phyloP scores from a whole-genome alignment of 2,797 vertebrate genomes.

The Pseudochaenichthys georgianus region DNA sequence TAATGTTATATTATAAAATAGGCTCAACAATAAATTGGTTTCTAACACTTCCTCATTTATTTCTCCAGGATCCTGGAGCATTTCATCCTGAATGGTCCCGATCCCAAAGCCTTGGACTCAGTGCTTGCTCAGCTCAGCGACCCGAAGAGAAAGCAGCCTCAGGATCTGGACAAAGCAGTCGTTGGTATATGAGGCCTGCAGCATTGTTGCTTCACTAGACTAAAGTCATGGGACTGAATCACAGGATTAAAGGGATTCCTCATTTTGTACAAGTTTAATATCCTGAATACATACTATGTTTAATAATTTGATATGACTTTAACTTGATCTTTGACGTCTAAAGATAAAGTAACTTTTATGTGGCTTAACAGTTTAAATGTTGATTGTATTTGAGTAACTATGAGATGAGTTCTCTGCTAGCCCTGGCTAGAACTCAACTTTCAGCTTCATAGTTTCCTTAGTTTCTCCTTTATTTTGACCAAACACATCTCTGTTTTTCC shows the following conservation, averaged over 20 bases:
- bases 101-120: slow-evolving; percentile 75
- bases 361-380: background rate
- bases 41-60: too few relatives aligned
- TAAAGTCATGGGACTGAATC: slow-evolving; percentile 43
- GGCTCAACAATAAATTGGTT: too few relatives aligned
- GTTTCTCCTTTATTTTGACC: too few relatives aligned
- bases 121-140: slow-evolving; percentile 80
- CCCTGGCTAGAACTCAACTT: too few relatives aligned
- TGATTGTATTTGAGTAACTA: background rate
- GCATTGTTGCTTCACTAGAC: slow-evolving; percentile 21
- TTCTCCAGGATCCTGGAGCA: slow-evolving; percentile 80
- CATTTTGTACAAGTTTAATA: background rate
- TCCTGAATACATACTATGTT: background rate
- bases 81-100: slow-evolving; percentile 83
- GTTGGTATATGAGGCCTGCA: slow-evolving; percentile 69
- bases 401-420: too few relatives aligned
- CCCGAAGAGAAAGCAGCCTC: slow-evolving; percentile 78
- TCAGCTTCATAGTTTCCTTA: too few relatives aligned
- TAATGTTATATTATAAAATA: background rate
- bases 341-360: background rate
- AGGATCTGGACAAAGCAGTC: slow-evolving; percentile 83
- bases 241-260: slow-evolving; percentile 4
- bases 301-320: background rate
- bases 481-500: too few relatives aligned
- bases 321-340: background rate